These are phyloP conservation scores for Dendroctonus ponderosae DNA, from an alignment of 1,140 invertebrate species.

Conservation along the genomic window DNA sequence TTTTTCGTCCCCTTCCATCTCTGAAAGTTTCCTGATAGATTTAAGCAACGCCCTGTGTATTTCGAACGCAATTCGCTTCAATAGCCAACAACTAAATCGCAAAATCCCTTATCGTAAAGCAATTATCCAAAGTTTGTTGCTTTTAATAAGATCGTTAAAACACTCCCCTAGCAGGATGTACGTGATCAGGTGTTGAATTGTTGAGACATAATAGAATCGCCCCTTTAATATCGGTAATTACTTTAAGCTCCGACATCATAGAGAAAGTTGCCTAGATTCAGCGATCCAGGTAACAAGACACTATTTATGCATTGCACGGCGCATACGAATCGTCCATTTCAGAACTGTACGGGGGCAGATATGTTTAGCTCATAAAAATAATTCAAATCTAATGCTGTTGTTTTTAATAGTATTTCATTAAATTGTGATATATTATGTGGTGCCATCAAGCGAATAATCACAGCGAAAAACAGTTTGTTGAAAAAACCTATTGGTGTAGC, in stretches of 20 bases:
- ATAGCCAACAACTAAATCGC: neutral
- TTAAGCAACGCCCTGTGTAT: too few species aligned
- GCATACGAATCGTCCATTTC: constrained; percentile 7
- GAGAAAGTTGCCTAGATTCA: constrained; percentile 18
- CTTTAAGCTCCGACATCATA: constrained; percentile 16
- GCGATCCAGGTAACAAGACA: constrained; percentile 11
- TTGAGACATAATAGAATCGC: constrained; percentile 16
- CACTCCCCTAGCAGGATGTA: constrained; percentile 3
- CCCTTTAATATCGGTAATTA: constrained; percentile 21
- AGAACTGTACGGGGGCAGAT: neutral
- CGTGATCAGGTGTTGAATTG: constrained; percentile 16
- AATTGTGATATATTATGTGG: too few species aligned
- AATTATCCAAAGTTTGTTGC: constrained; percentile 11
- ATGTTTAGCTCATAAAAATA: too few species aligned
- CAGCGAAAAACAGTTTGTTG: too few species aligned
- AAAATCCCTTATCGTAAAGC: constrained; percentile 5
- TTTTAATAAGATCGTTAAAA: constrained; percentile 7
- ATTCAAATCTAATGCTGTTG: too few species aligned
- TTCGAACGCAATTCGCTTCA: too few species aligned
- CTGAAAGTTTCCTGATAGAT: too few species aligned
- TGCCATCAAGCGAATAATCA: too few species aligned
- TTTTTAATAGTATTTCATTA: too few species aligned
- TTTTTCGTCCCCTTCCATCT: too few species aligned
- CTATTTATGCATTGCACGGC: constrained; percentile 10
- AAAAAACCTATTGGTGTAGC: too few species aligned